Base-by-base conservation (phyloP, 2,797 vertebrate species). In the Valencia hispanica region DNA sequence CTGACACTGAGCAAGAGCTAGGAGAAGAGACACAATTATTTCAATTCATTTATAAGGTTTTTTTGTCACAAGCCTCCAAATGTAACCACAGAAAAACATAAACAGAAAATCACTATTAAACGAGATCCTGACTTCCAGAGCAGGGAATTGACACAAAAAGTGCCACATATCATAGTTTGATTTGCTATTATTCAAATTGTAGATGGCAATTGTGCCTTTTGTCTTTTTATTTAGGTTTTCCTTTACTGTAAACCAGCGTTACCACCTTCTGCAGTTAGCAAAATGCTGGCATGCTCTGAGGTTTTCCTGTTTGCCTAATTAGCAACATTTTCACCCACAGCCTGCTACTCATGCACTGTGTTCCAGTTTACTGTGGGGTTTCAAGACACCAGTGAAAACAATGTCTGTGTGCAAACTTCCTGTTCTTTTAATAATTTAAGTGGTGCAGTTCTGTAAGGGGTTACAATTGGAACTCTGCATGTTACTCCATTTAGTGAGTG, bases 231-330 rank as follows among this genome's bases (percentile, higher is more conserved):
- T 50, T 18, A 2, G 50, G 50, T 22, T 48, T 30, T 30, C 5
- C 34, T 30, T 39, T n/a, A 43, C 39, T 68, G 39, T 68, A 43
- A 68, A 68, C 15, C 47, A 36, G 4, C 1, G 6, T 12, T 34
- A 3, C 43, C 4, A 15, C 53, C 12, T 39, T 39, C 63, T 70
- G 12, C 73, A 76, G 34, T 83, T 78, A 91, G 87, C 85, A 88
- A 71, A 78, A 57, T 50, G 51, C 27, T 85, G 50, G 34, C 70
- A 84, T 84, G 78, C 79, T 57, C 53, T 27, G 27, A 14, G 76
- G 32, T 65, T 77, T 68, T 78, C 41, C 72, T 77, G 84, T 88
- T 81, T 87, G 81, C 85, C 20, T 39, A 8, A 83, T 91, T 93
- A 94, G 94, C 34, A 25, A 22, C 25, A 39, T 65, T 65, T 53